These are phyloP conservation scores for Mungos mungo DNA, from an alignment of 2,113 vertebrate genomes.

Conservation along the genomic window DNA sequence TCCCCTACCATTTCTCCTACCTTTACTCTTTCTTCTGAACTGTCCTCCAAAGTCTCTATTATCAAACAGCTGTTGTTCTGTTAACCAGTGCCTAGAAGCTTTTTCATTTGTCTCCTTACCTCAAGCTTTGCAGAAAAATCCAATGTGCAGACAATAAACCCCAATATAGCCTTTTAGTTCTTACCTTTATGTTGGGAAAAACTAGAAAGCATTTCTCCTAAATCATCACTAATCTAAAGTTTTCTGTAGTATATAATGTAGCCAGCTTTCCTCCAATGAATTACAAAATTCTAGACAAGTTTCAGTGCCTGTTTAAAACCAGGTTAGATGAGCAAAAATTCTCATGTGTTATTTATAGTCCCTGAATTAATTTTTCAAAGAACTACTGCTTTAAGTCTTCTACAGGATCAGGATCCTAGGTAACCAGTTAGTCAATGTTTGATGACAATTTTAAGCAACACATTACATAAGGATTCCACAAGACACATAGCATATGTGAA, in stretches of 20 bases:
- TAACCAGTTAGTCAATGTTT: background rate
- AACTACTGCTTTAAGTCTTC: conserved; percentile 24
- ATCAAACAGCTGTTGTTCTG: background rate
- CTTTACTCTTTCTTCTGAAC: background rate
- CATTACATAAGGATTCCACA: background rate
- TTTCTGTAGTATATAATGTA: background rate
- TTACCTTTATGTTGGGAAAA: background rate
- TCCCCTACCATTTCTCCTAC: background rate
- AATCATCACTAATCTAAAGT: background rate
- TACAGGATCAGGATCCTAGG: background rate
- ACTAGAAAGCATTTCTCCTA: background rate
- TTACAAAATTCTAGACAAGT: background rate
- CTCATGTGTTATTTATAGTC: background rate
- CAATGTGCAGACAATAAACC: background rate
- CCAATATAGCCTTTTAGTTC: background rate
- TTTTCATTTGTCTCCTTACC: background rate
- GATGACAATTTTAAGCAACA: background rate
- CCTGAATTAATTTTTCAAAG: conserved; percentile 57
- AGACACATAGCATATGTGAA: background rate
- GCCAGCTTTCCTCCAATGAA: background rate
- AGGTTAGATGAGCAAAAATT: background rate
- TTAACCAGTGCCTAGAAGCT: background rate
- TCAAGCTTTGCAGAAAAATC: background rate
- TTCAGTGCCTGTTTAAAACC: conserved; percentile 49
- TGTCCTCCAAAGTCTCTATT: background rate